Evolutionary conservation across 2,888 invertebrate species (phyloP).

Genomic region (Drosophila phalerata): DNA sequence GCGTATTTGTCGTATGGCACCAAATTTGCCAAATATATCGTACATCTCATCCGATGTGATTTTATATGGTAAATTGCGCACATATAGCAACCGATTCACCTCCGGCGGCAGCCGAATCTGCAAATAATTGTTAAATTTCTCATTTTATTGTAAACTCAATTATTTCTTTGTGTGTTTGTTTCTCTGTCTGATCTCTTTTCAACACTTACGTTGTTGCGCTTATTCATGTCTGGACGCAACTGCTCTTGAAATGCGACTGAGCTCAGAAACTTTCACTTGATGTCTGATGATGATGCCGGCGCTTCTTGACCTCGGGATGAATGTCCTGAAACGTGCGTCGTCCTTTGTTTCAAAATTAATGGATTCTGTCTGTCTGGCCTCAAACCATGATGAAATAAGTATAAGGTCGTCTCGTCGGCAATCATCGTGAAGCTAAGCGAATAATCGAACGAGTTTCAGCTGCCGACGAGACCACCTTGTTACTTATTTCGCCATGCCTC

Average conservation of each 20-base stretch:
- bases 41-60: constrained; percentile 99
- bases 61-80: constrained; percentile 99
- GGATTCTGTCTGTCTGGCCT: constrained; percentile 66
- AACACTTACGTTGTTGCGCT: constrained; percentile 84
- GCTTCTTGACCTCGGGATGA: constrained; percentile 73
- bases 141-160: constrained; percentile 33
- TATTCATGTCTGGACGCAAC: constrained; percentile 78
- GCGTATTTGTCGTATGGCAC: constrained; percentile 98
- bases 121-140: constrained; percentile 29
- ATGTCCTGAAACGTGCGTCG: constrained; percentile 74
- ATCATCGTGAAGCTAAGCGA: no score
- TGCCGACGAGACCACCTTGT: no score
- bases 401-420: no score
- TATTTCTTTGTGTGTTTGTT: constrained; percentile 15
- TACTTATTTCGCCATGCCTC: no score
- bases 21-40: constrained; percentile 99
- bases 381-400: no score
- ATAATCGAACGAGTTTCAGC: no score
- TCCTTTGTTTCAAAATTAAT: constrained; percentile 80
- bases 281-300: constrained; percentile 9
- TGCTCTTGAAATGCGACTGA: constrained; percentile 65
- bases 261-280: constrained; percentile 69
- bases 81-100: constrained; percentile 98
- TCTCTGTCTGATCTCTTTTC: constrained; percentile 9
- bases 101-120: constrained; percentile 99